Evolutionary conservation across 2,113 vertebrate genomes (phyloP).

Genomic region (Thymallus thymallus): DNA sequence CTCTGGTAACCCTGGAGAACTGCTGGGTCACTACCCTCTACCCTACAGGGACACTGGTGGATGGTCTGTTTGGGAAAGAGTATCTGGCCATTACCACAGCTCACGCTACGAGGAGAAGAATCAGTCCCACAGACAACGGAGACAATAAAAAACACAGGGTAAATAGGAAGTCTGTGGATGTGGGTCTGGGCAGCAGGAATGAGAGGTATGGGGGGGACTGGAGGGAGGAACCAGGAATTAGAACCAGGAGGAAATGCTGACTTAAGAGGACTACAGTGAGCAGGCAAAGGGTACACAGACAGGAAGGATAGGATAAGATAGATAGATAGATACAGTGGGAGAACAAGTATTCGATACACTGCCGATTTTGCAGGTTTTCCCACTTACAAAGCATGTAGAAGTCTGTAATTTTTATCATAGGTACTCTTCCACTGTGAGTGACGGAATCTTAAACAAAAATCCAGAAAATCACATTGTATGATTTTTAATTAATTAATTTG

Average conservation of each 20-base stretch:
- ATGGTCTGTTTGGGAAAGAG: constrained; percentile 56
- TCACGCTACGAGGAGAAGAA: constrained; percentile 29
- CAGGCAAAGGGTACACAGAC: not conserved
- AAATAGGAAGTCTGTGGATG: constrained; percentile 19
- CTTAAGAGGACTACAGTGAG: not conserved
- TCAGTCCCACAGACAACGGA: constrained; percentile 25
- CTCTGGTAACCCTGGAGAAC: not conserved
- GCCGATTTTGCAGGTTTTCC: too few relatives aligned
- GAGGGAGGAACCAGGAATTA: not conserved
- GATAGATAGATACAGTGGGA: too few relatives aligned
- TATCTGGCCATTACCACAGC: constrained; percentile 57
- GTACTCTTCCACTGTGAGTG: too few relatives aligned
- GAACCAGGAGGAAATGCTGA: not conserved
- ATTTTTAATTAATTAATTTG: too few relatives aligned
- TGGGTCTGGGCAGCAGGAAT: constrained; percentile 6
- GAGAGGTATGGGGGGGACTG: not conserved
- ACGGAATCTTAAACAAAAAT: too few relatives aligned
- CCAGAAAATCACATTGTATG: too few relatives aligned
- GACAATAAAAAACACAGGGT: constrained; percentile 47
- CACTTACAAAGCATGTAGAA: too few relatives aligned
- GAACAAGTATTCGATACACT: too few relatives aligned
- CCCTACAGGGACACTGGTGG: constrained; percentile 34
- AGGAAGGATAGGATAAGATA: not conserved
- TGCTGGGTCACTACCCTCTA: not conserved
- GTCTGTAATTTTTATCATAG: too few relatives aligned